Evolutionary conservation across 2,888 invertebrate genomes (phyloP).

Genomic region (Clostera curtula): DNA sequence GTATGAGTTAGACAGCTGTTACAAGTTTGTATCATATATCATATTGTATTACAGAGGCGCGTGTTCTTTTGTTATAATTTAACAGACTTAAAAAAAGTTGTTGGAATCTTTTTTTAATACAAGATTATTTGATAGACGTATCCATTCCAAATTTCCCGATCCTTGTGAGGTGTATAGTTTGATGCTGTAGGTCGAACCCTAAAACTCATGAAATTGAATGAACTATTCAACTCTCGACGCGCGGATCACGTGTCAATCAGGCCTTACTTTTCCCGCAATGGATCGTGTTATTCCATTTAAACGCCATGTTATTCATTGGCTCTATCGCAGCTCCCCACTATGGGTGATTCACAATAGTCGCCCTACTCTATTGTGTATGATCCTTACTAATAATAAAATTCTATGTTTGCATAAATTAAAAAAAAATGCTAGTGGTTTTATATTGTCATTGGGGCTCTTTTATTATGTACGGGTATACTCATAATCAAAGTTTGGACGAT

Average conservation of each 20-base stretch:
- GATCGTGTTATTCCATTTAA: constrained; percentile 65
- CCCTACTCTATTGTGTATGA: constrained; percentile 38
- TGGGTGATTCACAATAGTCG: constrained; percentile 41
- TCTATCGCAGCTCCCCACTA: constrained; percentile 50
- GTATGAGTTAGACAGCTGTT: too few relatives aligned
- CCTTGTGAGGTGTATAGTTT: too few relatives aligned
- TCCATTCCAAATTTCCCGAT: too few relatives aligned
- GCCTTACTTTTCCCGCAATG: constrained; percentile 49
- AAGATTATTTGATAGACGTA: too few relatives aligned
- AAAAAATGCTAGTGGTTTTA: constrained; percentile 6
- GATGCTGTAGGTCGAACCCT: constrained; percentile 17
- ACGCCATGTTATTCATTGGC: constrained; percentile 65
- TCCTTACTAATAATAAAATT: constrained; percentile 37
- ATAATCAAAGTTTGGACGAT: too few relatives aligned
- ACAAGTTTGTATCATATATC: too few relatives aligned
- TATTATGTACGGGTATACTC: too few relatives aligned
- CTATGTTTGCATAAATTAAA: constrained; percentile 16
- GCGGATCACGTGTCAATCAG: constrained; percentile 71
- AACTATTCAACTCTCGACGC: constrained; percentile 44
- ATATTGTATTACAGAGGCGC: too few relatives aligned
- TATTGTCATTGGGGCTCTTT: too few relatives aligned
- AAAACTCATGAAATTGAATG: constrained; percentile 36
- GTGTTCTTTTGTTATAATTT: too few relatives aligned
- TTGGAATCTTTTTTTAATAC: too few relatives aligned
- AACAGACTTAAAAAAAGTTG: too few relatives aligned